Conservation (phyloP, 2,888 invertebrate species). For the Tanytarsus gracilentus region DNA sequence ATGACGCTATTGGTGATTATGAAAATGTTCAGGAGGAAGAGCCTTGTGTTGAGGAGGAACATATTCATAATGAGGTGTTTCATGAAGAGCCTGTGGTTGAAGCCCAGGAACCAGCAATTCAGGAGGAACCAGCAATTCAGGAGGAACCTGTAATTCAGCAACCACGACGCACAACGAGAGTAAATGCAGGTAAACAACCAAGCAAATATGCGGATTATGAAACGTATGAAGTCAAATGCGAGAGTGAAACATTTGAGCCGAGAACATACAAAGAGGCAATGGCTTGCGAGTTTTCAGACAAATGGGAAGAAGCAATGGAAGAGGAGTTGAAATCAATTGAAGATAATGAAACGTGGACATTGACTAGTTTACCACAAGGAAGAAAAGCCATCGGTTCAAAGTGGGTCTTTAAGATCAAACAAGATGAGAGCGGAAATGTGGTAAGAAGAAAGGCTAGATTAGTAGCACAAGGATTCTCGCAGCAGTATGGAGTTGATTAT, state of each 20-base stretch:
- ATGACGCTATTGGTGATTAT: neutral
- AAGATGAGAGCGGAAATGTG: constrained; percentile 32
- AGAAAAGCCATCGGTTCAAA: constrained; percentile 32
- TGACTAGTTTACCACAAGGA: constrained; percentile 31
- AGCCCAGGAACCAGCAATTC: no score
- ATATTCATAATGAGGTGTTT: no score
- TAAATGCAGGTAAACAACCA: neutral
- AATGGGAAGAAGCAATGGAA: constrained; percentile 32
- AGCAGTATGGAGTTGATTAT: constrained; percentile 34
- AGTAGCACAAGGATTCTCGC: constrained; percentile 34
- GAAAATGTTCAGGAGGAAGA: neutral
- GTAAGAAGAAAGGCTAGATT: constrained; percentile 34
- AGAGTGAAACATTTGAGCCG: constrained; percentile 16
- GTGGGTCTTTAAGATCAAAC: constrained; percentile 34
- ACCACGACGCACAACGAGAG: neutral
- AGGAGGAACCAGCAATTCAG: neutral
- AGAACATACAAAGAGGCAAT: constrained; percentile 28
- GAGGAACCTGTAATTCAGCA: neutral
- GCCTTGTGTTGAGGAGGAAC: no score
- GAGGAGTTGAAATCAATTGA: constrained; percentile 31
- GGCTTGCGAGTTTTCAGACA: constrained; percentile 11
- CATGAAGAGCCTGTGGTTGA: no score
- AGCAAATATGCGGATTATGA: neutral
- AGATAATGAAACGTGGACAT: constrained; percentile 32
- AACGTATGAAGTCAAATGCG: neutral